These are phyloP conservation scores for Drosophila antonietae DNA, from an alignment of 2,888 invertebrate genomes.

Conservation along the genomic window DNA sequence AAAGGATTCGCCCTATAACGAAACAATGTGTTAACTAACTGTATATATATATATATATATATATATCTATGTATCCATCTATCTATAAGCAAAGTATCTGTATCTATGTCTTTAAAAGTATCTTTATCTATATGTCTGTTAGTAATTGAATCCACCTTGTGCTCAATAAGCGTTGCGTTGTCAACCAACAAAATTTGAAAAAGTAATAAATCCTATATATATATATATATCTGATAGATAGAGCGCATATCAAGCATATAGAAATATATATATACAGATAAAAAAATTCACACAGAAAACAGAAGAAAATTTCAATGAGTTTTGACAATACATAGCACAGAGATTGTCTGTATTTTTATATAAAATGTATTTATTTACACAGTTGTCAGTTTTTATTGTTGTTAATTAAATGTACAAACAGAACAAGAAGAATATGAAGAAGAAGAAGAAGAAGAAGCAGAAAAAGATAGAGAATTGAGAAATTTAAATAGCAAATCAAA, in stretches of 20 bases:
- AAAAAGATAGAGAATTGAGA: not conserved
- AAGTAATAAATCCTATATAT: slow-evolving; percentile 2
- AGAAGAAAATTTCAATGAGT: slow-evolving; percentile 60
- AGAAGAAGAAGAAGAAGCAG: slow-evolving; percentile 8
- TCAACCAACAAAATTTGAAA: slow-evolving; percentile 27
- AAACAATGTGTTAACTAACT: slow-evolving; percentile 5
- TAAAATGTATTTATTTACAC: slow-evolving; percentile 69
- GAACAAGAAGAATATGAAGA: slow-evolving; percentile 2
- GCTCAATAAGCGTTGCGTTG: slow-evolving; percentile 54
- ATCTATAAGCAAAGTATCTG: slow-evolving; percentile 9
- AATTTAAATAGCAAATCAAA: slow-evolving; percentile 22
- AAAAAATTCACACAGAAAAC: slow-evolving; percentile 24
- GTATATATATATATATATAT: slow-evolving; percentile 1
- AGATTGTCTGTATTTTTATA: slow-evolving; percentile 75
- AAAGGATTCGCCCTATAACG: not conserved
- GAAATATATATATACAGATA: not conserved
- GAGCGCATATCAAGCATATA: slow-evolving; percentile 22
- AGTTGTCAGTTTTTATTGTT: slow-evolving; percentile 48
- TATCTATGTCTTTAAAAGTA: slow-evolving; percentile 12
- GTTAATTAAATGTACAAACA: slow-evolving; percentile 47
- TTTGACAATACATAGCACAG: slow-evolving; percentile 70
- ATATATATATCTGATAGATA: slow-evolving; percentile 18
- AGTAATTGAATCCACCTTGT: slow-evolving; percentile 49
- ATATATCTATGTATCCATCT: not conserved
- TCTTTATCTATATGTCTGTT: slow-evolving; percentile 20